These are phyloP conservation scores for Eufriesea mexicana DNA, from an alignment of 1,140 invertebrate genomes.

Conservation along the genomic window DNA sequence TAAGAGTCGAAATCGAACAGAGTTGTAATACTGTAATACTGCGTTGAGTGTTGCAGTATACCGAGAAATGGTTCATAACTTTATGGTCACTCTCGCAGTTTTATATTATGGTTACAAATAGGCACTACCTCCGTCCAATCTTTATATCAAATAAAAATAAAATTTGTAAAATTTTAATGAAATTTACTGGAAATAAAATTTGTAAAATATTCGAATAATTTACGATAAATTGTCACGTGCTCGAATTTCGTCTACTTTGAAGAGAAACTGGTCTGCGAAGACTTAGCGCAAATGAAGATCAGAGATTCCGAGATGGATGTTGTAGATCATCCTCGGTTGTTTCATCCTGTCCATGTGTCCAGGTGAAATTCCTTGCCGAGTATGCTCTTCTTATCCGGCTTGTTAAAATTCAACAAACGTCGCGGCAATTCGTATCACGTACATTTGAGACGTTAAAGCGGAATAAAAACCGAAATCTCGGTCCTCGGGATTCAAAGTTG, in stretches of 20 bases:
- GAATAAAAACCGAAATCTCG: slow-evolving; percentile 24
- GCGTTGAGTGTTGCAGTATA: no score
- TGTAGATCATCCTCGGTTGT: neutral
- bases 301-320: neutral
- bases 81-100: no score
- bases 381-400: neutral
- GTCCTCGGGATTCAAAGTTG: neutral
- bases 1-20: no score
- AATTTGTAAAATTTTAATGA: no score
- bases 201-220: no score
- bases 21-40: no score
- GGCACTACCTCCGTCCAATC: no score
- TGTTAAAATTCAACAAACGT: neutral
- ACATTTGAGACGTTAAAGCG: slow-evolving; percentile 12
- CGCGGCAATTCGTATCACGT: slow-evolving; percentile 1
- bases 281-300: neutral
- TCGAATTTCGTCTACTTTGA: neutral
- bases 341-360: neutral
- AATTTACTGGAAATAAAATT: no score
- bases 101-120: no score
- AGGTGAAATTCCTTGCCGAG: neutral
- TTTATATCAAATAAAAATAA: no score
- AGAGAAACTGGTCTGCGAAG: neutral
- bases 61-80: no score
- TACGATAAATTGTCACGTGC: neutral